Percentiles rank a stretch among this genome's conserved stretches.
phyloP scores from a whole-genome alignment of 2,888 invertebrate species.

The Parthenolecanium corni region DNA sequence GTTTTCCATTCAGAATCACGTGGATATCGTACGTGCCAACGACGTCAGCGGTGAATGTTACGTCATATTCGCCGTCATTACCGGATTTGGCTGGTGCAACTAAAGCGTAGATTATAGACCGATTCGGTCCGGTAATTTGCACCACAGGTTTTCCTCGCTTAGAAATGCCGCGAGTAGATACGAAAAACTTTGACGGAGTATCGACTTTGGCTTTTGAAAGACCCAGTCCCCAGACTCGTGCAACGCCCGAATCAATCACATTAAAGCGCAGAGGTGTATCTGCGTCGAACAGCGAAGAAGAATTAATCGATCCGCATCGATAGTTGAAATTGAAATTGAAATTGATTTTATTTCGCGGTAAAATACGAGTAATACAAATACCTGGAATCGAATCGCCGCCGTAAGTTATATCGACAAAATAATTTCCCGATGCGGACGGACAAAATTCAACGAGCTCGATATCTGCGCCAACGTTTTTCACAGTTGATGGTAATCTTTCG shows the following conservation, averaged over 20 bases:
- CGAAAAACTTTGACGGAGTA: conserved; percentile 26
- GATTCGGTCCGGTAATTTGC: conserved; percentile 50
- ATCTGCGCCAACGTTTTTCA: conserved; percentile 50
- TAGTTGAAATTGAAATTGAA: too few relatives aligned
- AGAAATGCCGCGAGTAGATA: conserved; percentile 30
- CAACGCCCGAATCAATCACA: conserved; percentile 48
- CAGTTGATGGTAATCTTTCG: conserved; percentile 66
- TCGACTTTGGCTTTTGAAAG: conserved; percentile 39
- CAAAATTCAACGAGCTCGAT: conserved; percentile 71
- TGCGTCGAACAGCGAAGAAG: background rate
- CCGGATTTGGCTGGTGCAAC: conserved; percentile 37
- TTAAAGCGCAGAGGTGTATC: conserved; percentile 46
- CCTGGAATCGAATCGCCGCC: conserved; percentile 47
- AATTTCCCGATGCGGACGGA: conserved; percentile 71
- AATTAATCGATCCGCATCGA: too few relatives aligned
- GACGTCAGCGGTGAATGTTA: conserved; percentile 79
- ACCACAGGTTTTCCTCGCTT: conserved; percentile 39
- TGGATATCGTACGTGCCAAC: conserved; percentile 85
- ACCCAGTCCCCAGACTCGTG: conserved; percentile 50
- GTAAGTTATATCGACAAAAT: conserved; percentile 49
- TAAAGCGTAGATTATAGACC: conserved; percentile 41
- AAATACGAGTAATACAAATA: conserved; percentile 31
- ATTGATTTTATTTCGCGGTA: background rate
- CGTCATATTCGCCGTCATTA: conserved; percentile 61
- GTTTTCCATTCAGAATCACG: conserved; percentile 50